Evolutionary conservation across 2,113 vertebrate species (phyloP).

Genomic region (Desmodus rotundus): DNA sequence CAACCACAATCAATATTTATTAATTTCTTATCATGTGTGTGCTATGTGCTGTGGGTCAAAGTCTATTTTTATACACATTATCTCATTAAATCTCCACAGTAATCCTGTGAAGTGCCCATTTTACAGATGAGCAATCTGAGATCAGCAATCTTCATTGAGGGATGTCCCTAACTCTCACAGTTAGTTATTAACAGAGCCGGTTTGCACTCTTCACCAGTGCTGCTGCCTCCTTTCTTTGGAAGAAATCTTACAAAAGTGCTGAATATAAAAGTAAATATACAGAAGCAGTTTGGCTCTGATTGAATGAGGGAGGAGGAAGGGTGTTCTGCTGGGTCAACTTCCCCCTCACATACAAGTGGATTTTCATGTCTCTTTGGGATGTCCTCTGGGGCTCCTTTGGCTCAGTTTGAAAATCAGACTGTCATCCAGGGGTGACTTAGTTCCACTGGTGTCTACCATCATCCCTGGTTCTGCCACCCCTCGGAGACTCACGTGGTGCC

Average conservation of each 20-base stretch:
- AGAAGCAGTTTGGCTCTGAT: not conserved
- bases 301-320: not conserved
- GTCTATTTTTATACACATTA: not conserved
- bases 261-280: not conserved
- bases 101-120: not conserved
- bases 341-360: too few relatives aligned
- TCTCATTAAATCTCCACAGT: not conserved
- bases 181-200: not conserved
- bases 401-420: not conserved
- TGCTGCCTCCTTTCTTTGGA: not conserved
- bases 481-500: not conserved
- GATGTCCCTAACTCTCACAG: not conserved
- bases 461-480: not conserved
- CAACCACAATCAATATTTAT: not conserved
- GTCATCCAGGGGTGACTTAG: not conserved
- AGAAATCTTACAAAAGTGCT: not conserved
- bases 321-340: not conserved
- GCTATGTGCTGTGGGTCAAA: not conserved
- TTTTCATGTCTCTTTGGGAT: not conserved
- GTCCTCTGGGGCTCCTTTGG: too few relatives aligned
- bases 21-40: not conserved
- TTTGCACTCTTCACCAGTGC: not conserved
- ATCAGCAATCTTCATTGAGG: not conserved
- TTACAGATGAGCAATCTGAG: not conserved
- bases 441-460: not conserved